A percentile compares a stretch with the other conserved stretches of the same genome.
Evolutionary conservation across 1,140 invertebrate species (phyloP).

Genomic region (Drosophila lacteicornis): DNA sequence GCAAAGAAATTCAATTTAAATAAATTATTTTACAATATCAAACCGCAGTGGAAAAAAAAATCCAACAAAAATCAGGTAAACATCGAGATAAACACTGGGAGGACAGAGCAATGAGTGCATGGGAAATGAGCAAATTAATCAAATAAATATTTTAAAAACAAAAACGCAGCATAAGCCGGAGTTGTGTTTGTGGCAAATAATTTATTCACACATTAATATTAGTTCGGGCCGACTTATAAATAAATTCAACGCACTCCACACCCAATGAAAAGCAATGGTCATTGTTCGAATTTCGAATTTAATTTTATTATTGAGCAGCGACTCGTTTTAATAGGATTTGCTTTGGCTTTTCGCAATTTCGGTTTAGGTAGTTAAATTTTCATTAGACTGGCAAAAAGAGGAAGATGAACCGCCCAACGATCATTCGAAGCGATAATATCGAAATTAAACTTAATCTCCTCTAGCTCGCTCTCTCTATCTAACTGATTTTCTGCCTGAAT

Average conservation of each 20-base stretch:
- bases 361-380: constrained; percentile 20
- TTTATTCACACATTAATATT: constrained; percentile 65
- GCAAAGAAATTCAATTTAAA: constrained; percentile 63
- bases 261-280: not conserved
- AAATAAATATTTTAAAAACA: constrained; percentile 66
- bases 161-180: constrained; percentile 34
- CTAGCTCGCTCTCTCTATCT: not conserved
- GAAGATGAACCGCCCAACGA: not conserved
- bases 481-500: constrained; percentile 5
- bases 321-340: constrained; percentile 54
- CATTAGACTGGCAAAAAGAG: not conserved
- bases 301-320: constrained; percentile 50
- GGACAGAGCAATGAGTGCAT: constrained; percentile 19
- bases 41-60: constrained; percentile 33
- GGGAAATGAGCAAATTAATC: constrained; percentile 43
- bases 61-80: constrained; percentile 23
- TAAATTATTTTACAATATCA: constrained; percentile 62
- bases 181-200: constrained; percentile 53
- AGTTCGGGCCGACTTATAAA: constrained; percentile 34
- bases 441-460: constrained; percentile 30
- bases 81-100: constrained; percentile 9
- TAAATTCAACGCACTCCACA: constrained; percentile 9
- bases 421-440: constrained; percentile 25
- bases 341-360: constrained; percentile 17
- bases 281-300: constrained; percentile 34